Conservation (phyloP, 2,888 invertebrate species). For the Nowickia ferox region DNA sequence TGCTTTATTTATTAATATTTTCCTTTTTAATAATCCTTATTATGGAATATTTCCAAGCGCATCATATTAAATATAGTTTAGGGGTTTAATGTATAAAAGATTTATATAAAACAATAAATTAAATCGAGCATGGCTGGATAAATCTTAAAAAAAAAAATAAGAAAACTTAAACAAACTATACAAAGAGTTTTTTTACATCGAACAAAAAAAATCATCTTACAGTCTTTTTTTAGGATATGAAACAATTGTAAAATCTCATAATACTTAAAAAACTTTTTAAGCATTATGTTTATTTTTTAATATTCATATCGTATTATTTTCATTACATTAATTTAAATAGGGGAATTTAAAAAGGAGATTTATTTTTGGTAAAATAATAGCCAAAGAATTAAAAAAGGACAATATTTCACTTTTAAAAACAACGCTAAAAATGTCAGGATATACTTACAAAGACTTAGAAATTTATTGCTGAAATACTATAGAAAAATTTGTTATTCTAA, state of each 20-base stretch:
- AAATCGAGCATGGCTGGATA: conserved; percentile 21
- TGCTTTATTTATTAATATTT: not conserved
- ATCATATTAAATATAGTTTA: conserved; percentile 10
- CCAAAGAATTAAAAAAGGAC: conserved; percentile 26
- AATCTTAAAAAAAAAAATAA: not conserved
- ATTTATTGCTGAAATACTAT: no score
- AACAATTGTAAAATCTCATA: conserved; percentile 29
- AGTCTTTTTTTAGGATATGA: not conserved
- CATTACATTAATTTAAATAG: conserved; percentile 55
- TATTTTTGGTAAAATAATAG: conserved; percentile 24
- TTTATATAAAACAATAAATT: conserved; percentile 9
- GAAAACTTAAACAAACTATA: conserved; percentile 19
- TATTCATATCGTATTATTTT: conserved; percentile 57
- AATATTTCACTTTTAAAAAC: not conserved
- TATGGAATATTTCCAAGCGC: not conserved
- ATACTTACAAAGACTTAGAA: no score
- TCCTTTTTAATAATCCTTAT: not conserved
- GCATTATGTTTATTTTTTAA: not conserved
- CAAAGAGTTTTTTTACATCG: not conserved
- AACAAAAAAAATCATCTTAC: not conserved
- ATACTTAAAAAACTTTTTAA: conserved; percentile 11
- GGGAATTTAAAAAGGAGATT: not conserved
- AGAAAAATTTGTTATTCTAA: no score
- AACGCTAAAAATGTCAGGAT: not conserved
- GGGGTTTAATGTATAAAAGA: not conserved